Evolutionary conservation across 1,140 invertebrate species (phyloP).

Genomic region (Drosophila insularis): DNA sequence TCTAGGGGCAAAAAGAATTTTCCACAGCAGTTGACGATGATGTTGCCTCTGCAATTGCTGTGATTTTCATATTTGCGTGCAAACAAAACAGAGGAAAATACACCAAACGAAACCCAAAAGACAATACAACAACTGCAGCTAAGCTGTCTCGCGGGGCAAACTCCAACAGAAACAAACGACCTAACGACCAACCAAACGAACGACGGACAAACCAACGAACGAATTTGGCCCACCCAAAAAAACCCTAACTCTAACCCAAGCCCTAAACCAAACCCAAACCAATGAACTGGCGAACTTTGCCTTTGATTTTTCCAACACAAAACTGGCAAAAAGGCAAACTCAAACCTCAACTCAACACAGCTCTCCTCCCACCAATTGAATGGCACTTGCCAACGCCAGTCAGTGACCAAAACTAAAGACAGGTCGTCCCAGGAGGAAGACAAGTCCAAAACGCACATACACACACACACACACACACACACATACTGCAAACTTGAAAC

Average conservation of each 20-base stretch:
- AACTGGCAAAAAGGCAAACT: slow-evolving; percentile 53
- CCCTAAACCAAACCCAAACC: slow-evolving; percentile 15
- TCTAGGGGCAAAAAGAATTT: slow-evolving; percentile 56
- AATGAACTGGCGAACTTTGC: slow-evolving; percentile 75
- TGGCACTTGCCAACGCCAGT: slow-evolving; percentile 23
- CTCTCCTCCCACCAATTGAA: slow-evolving; percentile 22
- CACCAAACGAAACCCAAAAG: slow-evolving; percentile 23
- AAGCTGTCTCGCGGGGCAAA: slow-evolving; percentile 68
- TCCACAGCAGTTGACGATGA: slow-evolving; percentile 52
- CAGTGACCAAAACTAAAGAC: slow-evolving; percentile 65
- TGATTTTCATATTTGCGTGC: slow-evolving; percentile 74
- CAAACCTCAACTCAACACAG: slow-evolving; percentile 32
- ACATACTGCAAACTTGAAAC: not conserved
- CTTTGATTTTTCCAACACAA: slow-evolving; percentile 62
- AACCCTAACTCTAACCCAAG: not conserved
- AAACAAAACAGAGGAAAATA: slow-evolving; percentile 39
- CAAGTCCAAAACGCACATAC: slow-evolving; percentile 43
- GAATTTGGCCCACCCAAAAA: not conserved
- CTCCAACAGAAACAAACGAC: slow-evolving; percentile 24
- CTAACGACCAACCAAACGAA: not conserved
- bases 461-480: slow-evolving; percentile 15
- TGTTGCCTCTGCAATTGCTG: slow-evolving; percentile 44
- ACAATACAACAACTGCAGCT: slow-evolving; percentile 52
- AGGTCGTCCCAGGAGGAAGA: slow-evolving; percentile 67
- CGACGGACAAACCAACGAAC: not conserved